These are phyloP conservation scores for Electrophaes corylata DNA, from an alignment of 2,888 invertebrate species.

Conservation along the genomic window DNA sequence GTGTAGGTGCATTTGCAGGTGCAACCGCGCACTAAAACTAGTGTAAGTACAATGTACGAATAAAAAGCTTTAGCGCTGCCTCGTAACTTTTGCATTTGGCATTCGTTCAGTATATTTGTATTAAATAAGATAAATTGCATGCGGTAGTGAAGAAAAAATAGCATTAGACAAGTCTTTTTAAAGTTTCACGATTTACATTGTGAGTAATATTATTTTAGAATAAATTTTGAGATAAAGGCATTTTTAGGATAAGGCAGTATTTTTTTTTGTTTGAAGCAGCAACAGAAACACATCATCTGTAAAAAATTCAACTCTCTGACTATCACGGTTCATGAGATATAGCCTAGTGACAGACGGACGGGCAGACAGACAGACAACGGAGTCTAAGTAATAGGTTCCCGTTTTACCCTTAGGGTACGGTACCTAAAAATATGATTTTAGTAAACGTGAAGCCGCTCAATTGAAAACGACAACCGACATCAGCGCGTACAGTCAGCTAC, in stretches of 20 bases:
- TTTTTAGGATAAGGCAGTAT: no score
- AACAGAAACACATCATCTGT: no score
- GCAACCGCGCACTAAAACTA: not conserved
- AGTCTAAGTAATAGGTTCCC: no score
- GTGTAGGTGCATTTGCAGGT: not conserved
- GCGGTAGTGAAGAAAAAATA: constrained; percentile 35
- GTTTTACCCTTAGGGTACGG: no score
- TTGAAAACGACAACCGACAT: not conserved
- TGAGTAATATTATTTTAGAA: not conserved
- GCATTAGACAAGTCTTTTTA: not conserved
- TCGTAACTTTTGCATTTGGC: constrained; percentile 59
- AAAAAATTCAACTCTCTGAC: no score
- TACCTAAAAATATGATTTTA: no score
- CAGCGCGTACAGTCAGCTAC: no score
- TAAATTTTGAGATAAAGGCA: no score
- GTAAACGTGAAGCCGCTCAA: not conserved
- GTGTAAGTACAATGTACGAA: constrained; percentile 1
- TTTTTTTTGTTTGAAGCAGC: no score
- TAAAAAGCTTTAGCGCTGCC: constrained; percentile 30
- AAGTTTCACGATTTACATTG: not conserved
- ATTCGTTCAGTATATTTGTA: constrained; percentile 59
- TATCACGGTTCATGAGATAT: no score
- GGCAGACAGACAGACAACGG: no score
- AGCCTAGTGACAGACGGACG: no score
- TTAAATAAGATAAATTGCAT: constrained; percentile 57